Base-by-base conservation (phyloP, 2,888 invertebrate species). In the Pteria penguin region DNA sequence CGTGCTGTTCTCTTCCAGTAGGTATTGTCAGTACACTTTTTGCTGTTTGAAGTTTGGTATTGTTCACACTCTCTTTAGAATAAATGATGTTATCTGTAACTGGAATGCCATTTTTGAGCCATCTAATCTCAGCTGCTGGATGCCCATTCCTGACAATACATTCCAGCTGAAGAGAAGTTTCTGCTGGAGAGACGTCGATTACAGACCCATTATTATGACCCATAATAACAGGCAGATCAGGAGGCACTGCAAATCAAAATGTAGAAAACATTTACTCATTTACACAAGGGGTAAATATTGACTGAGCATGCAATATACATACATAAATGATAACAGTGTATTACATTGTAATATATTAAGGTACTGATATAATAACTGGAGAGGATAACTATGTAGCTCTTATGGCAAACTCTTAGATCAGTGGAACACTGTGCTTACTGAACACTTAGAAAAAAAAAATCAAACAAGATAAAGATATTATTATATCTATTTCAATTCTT, bases 101-200 rank as follows among this genome's bases (percentile, higher is more conserved):
- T 91, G 96, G 96, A 83, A 96, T 96, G n/a, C 96, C 96, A 90
- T 98, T 97, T 92, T 97, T 96, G 93, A 96, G 97, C 98, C 91
- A 97, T 52, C 81, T 82, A 11, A 91, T 76, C 0, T 72, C 72
- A 0, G 98, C 98, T 4, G 97, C 96, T 2, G 99, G 99, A 93
- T 99, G 98, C 0, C 98, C 99, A 2, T 97, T 97, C 14, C 96
- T 94, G 79, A 98, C 97, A 72, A 96, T 94, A 93, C 99, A 99
- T 80, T 96, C 95, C 83, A 98, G 94, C 89, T 96, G 96, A 18
- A 98, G 94, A 72, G 95, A 95, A 92, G 97, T 96, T 0, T 97
- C 97, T n/a, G 96, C 94, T 26, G 96, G 94, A 33, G 97, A 95
- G 0, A 96, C 87, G 70, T 88, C 87, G 72, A 97, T 94, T 90